Base-by-base conservation (phyloP, 2,888 invertebrate species). In the Salticus scenicus region DNA sequence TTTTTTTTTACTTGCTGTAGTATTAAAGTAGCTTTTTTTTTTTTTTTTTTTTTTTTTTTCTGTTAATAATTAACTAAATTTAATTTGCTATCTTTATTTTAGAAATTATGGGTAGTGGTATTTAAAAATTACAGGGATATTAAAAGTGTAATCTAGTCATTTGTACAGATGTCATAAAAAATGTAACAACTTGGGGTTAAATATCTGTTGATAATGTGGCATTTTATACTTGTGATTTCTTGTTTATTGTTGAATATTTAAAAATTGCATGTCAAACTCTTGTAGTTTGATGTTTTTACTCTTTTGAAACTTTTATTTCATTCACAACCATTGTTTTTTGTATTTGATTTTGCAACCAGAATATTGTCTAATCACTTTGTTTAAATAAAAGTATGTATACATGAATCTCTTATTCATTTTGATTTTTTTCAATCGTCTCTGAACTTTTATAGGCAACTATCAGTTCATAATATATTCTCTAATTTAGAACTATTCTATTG, bases 361-460 rank as follows among this genome's bases (percentile, higher is more conserved):
- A 57, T 57, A 57, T 57, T 57, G 57, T 57, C 24, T 24, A 57
- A 57, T 57, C 24, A 57, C 24, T 57, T 57, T 57, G 24, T 57
- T 57, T 57, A 57, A 57, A 57, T 57, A 57, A 57, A 37, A 57
- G 57, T 57, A 57, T 57, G 24, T 24, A 57, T 57, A 57, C 57
- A 57, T 7, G 37, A 37, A 10, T n/a, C n/a, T n/a, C n/a, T n/a
- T n/a, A n/a, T 47, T 17, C 17, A 17, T 5, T 12, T 12, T 47
- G 17, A 47, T 47, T 47, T 47, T 47, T 47, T 47, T 47, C n/a
- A n/a, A n/a, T n/a, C n/a, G n/a, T n/a, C n/a, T n/a, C n/a, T n/a
- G n/a, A n/a, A n/a, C n/a, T n/a, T n/a, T n/a, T n/a, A n/a, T n/a
- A n/a, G n/a, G n/a, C n/a, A n/a, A n/a, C n/a, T n/a, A n/a, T n/a